Evolutionary conservation across 2,113 vertebrate species (phyloP), one percentile per base, ranked within the genome.

Genomic region (Poeciliopsis retropinna): DNA sequence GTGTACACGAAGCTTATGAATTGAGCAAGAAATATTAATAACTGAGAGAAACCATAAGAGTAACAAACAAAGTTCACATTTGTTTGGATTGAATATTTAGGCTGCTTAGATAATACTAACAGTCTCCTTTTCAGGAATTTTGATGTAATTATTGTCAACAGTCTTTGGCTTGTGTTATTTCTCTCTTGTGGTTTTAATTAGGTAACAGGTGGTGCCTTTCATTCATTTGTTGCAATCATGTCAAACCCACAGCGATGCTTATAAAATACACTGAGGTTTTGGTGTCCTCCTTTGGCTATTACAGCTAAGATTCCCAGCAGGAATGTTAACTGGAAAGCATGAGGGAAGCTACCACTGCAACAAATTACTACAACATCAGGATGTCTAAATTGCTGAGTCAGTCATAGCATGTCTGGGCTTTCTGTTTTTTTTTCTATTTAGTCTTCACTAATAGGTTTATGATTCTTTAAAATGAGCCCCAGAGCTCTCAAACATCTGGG

Each of bases 241-340:
- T 60, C 72, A 15, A 62, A 57, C 64, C 51, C 60, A 30, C 34
- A 66, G 66, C 6, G 44, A 31, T 44, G 54, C 67, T 73, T 41
- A 39, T 31, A 64, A 51, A 44, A 39, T 69, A 41, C 3, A 1
- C 60, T 14, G 37, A 60, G 73, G 75, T 77, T 62, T 2, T 22
- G 63, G 60, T 78, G 73, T 72, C 67, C 70, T 77, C 73, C 78
- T 82, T 72, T 65, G 76, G 78, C 74, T 66, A 67, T 77, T 79
- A 78, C 64, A 81, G 75, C 30, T 60, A 83, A 85, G 73, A 81
- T 76, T 84, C 32, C 37, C 81, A 65, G 84, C 73, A 86, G 90
- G 91, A 93, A 93, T 90, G 87, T 91, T 93, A 88, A 93, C 88
- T 93, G 90, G 89, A 88, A 86, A 89, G 86, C 84, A 88, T 67